A percentile compares a stretch with the other conserved stretches of the same genome.
Evolutionary conservation across 1,140 invertebrate species (phyloP).

Genomic region (Radopholus similis): DNA sequence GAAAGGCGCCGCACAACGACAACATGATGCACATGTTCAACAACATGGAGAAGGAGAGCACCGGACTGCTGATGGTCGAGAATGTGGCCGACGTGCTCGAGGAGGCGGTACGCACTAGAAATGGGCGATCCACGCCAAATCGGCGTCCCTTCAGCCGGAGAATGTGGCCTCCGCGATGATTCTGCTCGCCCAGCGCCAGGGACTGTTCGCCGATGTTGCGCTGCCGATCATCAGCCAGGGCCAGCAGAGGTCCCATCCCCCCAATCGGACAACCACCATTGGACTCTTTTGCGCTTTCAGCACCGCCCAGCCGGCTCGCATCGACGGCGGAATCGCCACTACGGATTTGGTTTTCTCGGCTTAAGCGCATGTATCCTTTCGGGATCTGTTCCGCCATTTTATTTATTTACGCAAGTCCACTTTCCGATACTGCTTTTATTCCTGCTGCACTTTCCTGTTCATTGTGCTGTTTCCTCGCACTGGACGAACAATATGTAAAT

Average conservation of each 20-base stretch:
- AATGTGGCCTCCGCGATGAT: slow-evolving; percentile 58
- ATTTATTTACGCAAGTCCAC: neutral
- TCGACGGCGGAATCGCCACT: no score
- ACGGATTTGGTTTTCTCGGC: neutral
- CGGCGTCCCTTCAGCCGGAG: slow-evolving; percentile 49
- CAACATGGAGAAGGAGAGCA: slow-evolving; percentile 74
- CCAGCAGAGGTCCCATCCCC: neutral
- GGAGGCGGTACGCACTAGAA: slow-evolving; percentile 69
- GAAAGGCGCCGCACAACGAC: slow-evolving; percentile 73
- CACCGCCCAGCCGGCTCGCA: neutral
- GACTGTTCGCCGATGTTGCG: slow-evolving; percentile 52
- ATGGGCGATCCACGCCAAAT: neutral
- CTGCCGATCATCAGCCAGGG: slow-evolving; percentile 33
- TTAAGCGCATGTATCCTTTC: no score
- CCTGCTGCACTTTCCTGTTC: neutral
- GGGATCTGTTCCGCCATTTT: neutral
- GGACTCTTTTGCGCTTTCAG: neutral
- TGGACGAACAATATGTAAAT: neutral
- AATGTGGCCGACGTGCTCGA: slow-evolving; percentile 67
- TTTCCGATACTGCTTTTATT: neutral
- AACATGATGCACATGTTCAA: slow-evolving; percentile 65
- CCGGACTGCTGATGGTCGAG: slow-evolving; percentile 77
- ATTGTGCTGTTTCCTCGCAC: neutral
- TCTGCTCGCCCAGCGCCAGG: slow-evolving; percentile 58
- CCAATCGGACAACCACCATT: neutral